Evolutionary conservation across 2,797 vertebrate species (phyloP), one percentile per base, ranked within the genome.

Genomic region (Sparus aurata): DNA sequence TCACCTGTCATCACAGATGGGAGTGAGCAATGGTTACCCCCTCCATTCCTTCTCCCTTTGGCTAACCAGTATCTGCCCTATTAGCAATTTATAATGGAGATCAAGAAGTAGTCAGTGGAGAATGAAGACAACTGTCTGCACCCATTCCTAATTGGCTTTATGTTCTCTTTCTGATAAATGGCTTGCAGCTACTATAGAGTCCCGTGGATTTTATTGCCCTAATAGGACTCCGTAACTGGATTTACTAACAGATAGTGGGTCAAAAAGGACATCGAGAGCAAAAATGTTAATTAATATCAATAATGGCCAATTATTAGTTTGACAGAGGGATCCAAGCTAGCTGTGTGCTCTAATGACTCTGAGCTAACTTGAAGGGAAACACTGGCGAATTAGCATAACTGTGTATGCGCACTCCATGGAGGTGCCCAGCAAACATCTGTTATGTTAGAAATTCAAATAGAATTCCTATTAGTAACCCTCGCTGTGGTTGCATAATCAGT

Each of bases 261-360:
- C 98, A 99, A 94, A 91, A 97, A 93, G 17, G 91, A 97, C 95
- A 96, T 94, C 96, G 97, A 96, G 97, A 97, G 97, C 96, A 96
- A 97, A 99, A 99, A 98, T 97, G 97, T 97, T 99, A 99, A 99
- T 99, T 99, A 99, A 99, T 99, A 99, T 98, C 98, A 99, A 99
- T 99, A 99, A 99, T 99, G 96, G 97, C 96, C 97, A 98, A 99
- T 99, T 99, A 99, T 99, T 99, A 98, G 97, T 97, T 97, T 99
- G 97, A 99, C 98, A 99, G 98, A 98, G 96, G 96, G 97, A 98
- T 98, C 97, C 95, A 91, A 93, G 97, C 97, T 98, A 97, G 95
- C 96, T 96, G 96, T 89, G 96, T 97, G 97, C 96, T 97, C 97
- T 98, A 98, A 98, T 97, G 97, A 97, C 97, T 97, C 96, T 88